These are phyloP conservation scores for Drosophila baimaii DNA, from an alignment of 1,140 invertebrate genomes.

Conservation along the genomic window DNA sequence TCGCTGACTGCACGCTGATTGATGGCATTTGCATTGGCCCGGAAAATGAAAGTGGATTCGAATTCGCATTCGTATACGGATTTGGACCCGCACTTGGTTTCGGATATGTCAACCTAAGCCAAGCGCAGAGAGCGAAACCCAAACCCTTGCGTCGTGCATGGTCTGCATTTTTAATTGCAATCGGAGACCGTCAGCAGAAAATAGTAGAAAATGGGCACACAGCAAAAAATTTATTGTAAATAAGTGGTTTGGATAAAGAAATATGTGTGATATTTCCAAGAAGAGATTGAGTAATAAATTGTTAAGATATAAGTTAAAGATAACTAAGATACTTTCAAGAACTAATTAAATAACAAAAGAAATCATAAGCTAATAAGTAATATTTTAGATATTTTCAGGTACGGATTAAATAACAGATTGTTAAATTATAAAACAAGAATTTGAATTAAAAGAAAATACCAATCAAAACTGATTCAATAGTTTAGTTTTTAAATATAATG, in stretches of 20 bases:
- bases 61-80: conserved; percentile 26
- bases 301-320: too few relatives aligned
- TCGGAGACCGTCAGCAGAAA: conserved; percentile 36
- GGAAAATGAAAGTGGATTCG: conserved; percentile 55
- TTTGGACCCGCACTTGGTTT: conserved; percentile 11
- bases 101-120: conserved; percentile 31
- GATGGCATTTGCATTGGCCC: conserved; percentile 42
- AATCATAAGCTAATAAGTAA: too few relatives aligned
- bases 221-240: conserved; percentile 16
- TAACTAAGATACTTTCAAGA: not conserved
- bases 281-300: not conserved
- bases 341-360: not conserved
- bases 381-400: too few relatives aligned
- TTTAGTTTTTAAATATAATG: not conserved
- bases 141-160: conserved; percentile 46
- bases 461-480: not conserved
- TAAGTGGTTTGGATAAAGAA: not conserved
- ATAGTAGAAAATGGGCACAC: conserved; percentile 20
- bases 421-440: not conserved
- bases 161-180: conserved; percentile 68
- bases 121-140: conserved; percentile 27
- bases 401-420: not conserved
- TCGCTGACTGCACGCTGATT: conserved; percentile 45
- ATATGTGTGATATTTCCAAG: not conserved
- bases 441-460: not conserved